phyloP scores from a whole-genome alignment of 2,797 vertebrate genomes.

The Galaxias olidus region DNA sequence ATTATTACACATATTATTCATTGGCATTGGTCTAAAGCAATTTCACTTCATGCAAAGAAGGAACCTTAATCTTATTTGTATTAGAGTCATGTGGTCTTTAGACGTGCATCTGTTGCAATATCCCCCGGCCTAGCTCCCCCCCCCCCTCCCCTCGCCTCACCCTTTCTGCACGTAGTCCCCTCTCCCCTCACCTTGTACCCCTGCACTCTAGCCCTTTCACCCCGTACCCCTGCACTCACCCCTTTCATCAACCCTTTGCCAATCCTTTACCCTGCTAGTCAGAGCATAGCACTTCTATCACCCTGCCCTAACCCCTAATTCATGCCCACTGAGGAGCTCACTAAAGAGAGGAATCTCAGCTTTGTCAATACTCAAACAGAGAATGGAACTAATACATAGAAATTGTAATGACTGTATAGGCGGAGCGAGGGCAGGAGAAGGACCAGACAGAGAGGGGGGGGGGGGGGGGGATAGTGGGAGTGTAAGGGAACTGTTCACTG shows the following conservation, averaged over 20 bases:
- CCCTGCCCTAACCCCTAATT: neutral
- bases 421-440: slow-evolving; percentile 6
- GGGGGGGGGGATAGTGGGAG: neutral
- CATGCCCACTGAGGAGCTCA: neutral
- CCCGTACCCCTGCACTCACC: slow-evolving; percentile 3
- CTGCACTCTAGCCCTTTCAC: slow-evolving; percentile 12
- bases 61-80: neutral
- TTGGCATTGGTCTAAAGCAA: no score
- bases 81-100: neutral
- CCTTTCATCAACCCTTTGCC: neutral
- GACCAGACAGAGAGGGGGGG: slow-evolving; percentile 1
- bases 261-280: neutral
- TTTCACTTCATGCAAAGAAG: no score
- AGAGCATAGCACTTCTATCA: neutral
- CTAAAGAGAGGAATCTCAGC: neutral
- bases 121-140: neutral
- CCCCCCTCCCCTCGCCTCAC: neutral
- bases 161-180: neutral
- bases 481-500: slow-evolving; percentile 41
- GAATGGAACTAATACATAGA: neutral
- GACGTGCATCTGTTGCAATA: neutral
- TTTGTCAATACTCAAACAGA: neutral
- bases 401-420: no score
- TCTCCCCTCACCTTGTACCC: neutral
- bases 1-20: no score